Percentiles rank a stretch among this genome's conserved stretches.
Evolutionary conservation across 2,113 vertebrate species (phyloP).

Genomic region (Lamprotornis superbus): DNA sequence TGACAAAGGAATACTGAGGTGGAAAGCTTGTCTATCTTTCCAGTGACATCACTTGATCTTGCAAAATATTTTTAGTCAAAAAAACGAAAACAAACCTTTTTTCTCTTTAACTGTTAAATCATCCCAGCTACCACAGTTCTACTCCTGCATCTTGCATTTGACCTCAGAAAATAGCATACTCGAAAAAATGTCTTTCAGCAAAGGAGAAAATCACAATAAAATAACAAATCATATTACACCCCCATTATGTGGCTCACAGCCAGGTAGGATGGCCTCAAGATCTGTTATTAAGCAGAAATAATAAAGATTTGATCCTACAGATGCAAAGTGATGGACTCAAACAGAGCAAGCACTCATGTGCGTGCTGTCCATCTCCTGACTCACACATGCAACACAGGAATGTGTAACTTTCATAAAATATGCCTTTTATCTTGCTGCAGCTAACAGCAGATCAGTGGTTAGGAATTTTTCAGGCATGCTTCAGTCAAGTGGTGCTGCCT

Average conservation of each 20-base stretch:
- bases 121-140: background rate
- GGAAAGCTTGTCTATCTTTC: background rate
- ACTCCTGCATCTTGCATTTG: background rate
- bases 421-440: constrained; percentile 19
- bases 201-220: background rate
- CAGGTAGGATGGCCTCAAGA: background rate
- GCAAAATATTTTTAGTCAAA: background rate
- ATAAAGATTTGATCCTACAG: background rate
- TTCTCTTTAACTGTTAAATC: background rate
- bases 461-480: background rate
- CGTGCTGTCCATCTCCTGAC: background rate
- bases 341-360: background rate
- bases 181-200: background rate
- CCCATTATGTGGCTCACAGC: background rate
- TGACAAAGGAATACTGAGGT: background rate
- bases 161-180: background rate
- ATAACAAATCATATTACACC: background rate
- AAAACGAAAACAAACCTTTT: background rate
- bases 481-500: background rate
- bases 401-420: background rate
- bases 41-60: background rate
- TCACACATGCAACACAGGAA: background rate
- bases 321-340: background rate
- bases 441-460: background rate
- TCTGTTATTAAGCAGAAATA: background rate